phyloP scores from a whole-genome alignment of 2,888 invertebrate genomes.

The Andrena camellia region DNA sequence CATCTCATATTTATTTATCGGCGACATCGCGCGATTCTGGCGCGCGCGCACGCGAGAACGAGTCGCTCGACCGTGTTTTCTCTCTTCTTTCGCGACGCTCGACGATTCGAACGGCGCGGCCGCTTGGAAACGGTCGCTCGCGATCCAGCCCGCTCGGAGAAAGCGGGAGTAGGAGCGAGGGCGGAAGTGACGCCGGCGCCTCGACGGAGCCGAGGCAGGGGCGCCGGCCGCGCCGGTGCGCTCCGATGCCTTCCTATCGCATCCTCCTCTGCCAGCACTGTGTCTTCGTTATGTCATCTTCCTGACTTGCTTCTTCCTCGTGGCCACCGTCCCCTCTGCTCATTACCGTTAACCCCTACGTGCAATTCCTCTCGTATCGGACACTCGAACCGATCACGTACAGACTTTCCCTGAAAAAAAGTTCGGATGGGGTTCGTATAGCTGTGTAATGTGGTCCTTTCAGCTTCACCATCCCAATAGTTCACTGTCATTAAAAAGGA shows the following conservation, averaged over 20 bases:
- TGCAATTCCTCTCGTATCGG: constrained; percentile 9
- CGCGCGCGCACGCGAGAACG: constrained; percentile 74
- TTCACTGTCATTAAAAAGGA: too few relatives aligned
- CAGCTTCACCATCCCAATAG: not conserved
- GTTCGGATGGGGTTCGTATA: not conserved
- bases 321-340: constrained; percentile 16
- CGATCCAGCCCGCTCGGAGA: constrained; percentile 53
- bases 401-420: not conserved
- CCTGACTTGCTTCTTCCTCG: constrained; percentile 76
- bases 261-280: constrained; percentile 79
- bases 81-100: constrained; percentile 41
- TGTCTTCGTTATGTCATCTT: constrained; percentile 84
- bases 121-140: constrained; percentile 36
- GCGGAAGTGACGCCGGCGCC: constrained; percentile 85
- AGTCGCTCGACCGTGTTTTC: constrained; percentile 10
- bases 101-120: constrained; percentile 44
- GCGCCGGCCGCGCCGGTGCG: constrained; percentile 79
- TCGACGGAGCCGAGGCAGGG: constrained; percentile 84
- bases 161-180: constrained; percentile 68
- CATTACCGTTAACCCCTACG: constrained; percentile 34
- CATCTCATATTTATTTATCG: constrained; percentile 80
- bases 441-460: not conserved
- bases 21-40: constrained; percentile 73
- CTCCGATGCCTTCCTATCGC: constrained; percentile 82
- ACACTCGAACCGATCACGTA: not conserved